Evolutionary conservation across 2,888 invertebrate genomes (phyloP), one percentile per base, ranked within the genome.

Genomic region (Tipula helvola): DNA sequence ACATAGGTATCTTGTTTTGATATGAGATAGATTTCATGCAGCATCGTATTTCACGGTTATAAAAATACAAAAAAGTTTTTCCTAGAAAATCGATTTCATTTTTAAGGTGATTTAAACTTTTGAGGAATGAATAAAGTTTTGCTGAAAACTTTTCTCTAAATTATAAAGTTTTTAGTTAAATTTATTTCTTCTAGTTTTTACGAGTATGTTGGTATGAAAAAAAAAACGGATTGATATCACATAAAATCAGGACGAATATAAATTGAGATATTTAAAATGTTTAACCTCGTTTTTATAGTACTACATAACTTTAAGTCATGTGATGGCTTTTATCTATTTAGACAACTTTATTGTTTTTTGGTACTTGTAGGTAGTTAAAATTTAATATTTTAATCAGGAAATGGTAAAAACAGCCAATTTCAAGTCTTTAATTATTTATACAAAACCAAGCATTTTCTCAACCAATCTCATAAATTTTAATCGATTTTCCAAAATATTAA

Each of bases 221-320:
- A 71, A 71, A 71, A n/a, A n/a, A n/a, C n/a, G 71, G 71, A 71
- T 71, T 71, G 71, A 71, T 71, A 28, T 71, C 71, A 71, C 71
- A 71, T 71, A 71, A 71, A 71, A 71, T 28, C 71, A 71, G 10
- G 3, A 71, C 28, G 71, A 71, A 71, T 71, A 71, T 71, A 71
- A 71, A 71, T 71, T 71, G 71, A 71, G 71, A 71, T 71, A 71
- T 71, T 71, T 71, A 71, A 71, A 71, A n/a, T 71, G n/a, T 71
- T 28, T 18, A 71, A 71, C 71, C 28, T 28, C 28, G 28, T 28
- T 71, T 71, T 28, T 71, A 2, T 71, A n/a, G n/a, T n/a, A n/a
- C n/a, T n/a, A 28, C 28, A 71, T 71, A 71, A 71, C 28, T 10
- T 39, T 2, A 39, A 39, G 16, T 16, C 16, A 52, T 16, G 16